Evolutionary conservation across 2,888 invertebrate species (phyloP), one percentile per base, ranked within the genome.

Genomic region (Lasius fuliginosus): DNA sequence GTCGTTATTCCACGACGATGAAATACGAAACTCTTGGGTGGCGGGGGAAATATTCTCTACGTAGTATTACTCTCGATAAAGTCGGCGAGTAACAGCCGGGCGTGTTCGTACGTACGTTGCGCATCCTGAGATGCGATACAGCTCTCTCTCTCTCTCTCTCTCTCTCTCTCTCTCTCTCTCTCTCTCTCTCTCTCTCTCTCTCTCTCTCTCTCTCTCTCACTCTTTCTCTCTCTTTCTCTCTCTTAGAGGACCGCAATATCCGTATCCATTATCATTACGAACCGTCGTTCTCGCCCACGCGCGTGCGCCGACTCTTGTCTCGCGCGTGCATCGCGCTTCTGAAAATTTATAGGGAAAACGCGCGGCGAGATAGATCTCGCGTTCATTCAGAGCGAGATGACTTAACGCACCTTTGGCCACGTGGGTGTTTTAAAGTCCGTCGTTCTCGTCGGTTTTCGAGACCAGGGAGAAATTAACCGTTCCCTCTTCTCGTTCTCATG

Each of bases 361-460:
- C 88, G 84, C 88, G 84, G 76, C 85, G 84, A 87, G 87, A 90
- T 89, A 90, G 89, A 92, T 91, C 91, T 86, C 89, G 90, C 91
- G 90, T 92, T 91, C 91, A 92, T 93, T 53, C 92, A 92, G 88
- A 86, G 64, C 74, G 88, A 92, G 88, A 92, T 94, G 93, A 94
- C 94, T 94, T 92, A 94, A 88, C 88, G 58, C 82, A 73, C 60
- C 64, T 0, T 23, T 9, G 42, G 64, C 74, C 87, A 87, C 85
- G 90, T 89, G 86, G 88, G 89, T 89, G 85, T 86, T 82, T 67
- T 84, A 23, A 23, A 40, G 68, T 27, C 71, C 18, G 18, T 71
- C 46, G 58, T 79, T 60, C 56, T 11, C 53, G 56, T 27, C 67
- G 36, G 53, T 33, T 71, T 71, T 46, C 60, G 33, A 30, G 23